Evolutionary conservation across 2,888 invertebrate genomes (phyloP).

Genomic region (Xestoiulus laeticollis): DNA sequence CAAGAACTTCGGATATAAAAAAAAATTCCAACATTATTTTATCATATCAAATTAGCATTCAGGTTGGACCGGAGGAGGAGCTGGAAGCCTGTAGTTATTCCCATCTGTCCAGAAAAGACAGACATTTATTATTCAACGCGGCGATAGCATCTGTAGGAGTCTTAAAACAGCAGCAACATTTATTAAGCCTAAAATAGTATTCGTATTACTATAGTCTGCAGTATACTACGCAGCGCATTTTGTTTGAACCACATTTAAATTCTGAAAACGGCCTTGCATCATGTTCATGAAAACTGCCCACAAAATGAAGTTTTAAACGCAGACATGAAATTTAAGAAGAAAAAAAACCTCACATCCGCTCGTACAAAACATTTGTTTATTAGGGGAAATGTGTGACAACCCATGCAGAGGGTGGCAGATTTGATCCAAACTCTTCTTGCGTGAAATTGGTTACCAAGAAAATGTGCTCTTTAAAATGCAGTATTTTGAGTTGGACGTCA

Average conservation of each 20-base stretch:
- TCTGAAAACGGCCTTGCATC: not conserved
- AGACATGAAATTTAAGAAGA: not conserved
- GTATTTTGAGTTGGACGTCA: conserved; percentile 14
- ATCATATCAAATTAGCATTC: conserved; percentile 39
- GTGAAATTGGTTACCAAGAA: conserved; percentile 35
- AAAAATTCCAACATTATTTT: conserved; percentile 27
- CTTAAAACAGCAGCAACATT: not conserved
- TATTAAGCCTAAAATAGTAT: not conserved
- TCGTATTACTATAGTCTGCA: no score
- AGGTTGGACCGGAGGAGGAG: conserved; percentile 38
- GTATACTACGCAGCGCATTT: not conserved
- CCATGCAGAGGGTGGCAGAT: conserved; percentile 43
- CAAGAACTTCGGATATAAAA: not conserved
- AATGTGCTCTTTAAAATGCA: conserved; percentile 43
- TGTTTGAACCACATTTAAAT: not conserved
- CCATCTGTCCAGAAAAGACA: conserved; percentile 36
- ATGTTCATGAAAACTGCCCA: not conserved
- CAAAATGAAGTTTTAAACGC: conserved; percentile 24
- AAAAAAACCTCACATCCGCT: not conserved
- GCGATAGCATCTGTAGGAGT: not conserved
- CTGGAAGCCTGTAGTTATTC: conserved; percentile 2
- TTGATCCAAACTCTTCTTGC: conserved; percentile 40
- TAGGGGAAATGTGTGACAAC: conserved; percentile 27
- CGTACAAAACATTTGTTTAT: conserved; percentile 31
- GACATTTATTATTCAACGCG: not conserved